Evolutionary conservation across 2,797 vertebrate species (phyloP), one percentile per base, ranked within the genome.

Genomic region (Bovichtus diacanthus): DNA sequence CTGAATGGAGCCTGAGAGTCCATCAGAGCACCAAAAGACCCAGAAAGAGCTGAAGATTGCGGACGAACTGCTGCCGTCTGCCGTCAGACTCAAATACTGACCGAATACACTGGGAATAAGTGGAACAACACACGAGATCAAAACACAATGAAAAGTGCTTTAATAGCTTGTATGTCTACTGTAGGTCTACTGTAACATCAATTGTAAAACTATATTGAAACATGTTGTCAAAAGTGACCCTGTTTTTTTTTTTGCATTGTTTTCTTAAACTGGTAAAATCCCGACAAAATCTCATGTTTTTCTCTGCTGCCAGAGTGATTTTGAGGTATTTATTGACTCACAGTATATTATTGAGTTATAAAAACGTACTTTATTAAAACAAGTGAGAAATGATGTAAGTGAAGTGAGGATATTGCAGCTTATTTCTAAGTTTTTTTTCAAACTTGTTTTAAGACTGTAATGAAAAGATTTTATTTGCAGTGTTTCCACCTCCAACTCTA

Each of bases 1-100:
- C 27, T 84, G 51, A 83, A 76, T 56, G 66, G 58, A 78, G 59
- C 69, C 74, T 10, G 64, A 70, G 38, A 73, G 68, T 38, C 47
- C 13, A 54, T 47, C 72, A 63, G 64, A 51, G 63, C 68, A 73
- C 70, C 65, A 27, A 34, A 62, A 55, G 1, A 60, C 47, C 70
- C 13, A 36, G 13, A 51, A 12, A 44, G 39, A 34, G 56, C 47
- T 25, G 72, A 74, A 21, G 63, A 84, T 76, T 85, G 77, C 60
- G 62, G 38, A 27, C 16, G 18, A 76, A 31, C 43, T n/a, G 46
- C 67, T 72, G 78, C 18, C n/a, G n/a, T n/a, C 67, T 72, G 78
- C 18, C n/a, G n/a, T n/a, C 53, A 31, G 34, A 16, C 11, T 38
- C n/a, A 76, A 65, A 44, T 10, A 43, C 23, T 21, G n/a, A 21